Conservation (phyloP, 1,140 invertebrate species). For the Drosophila pseudoobscura region DNA sequence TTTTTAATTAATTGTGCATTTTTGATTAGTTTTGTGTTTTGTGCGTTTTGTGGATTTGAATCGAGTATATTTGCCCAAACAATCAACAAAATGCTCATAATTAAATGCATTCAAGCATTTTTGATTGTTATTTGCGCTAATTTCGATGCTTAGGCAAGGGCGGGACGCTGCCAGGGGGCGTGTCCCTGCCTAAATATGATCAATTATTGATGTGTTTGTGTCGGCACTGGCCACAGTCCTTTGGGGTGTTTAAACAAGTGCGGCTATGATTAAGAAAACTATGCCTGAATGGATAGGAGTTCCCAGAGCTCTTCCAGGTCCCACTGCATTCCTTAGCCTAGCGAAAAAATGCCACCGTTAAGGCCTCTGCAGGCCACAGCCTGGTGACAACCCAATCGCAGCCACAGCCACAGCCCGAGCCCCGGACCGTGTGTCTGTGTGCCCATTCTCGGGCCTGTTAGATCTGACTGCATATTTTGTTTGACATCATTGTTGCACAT, state of each 20-base stretch:
- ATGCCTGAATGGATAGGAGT: neutral
- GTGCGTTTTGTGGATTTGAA: conserved; percentile 43
- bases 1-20: conserved; percentile 78
- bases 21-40: conserved; percentile 66
- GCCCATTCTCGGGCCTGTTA: conserved; percentile 7
- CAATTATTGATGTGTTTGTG: conserved; percentile 64
- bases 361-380: conserved; percentile 10
- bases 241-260: conserved; percentile 34
- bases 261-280: conserved; percentile 19
- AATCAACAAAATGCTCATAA: conserved; percentile 66
- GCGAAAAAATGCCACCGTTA: neutral
- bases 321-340: neutral
- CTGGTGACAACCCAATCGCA: conserved; percentile 33
- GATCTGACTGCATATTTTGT: conserved; percentile 53
- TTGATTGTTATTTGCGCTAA: conserved; percentile 76
- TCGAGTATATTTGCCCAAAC: conserved; percentile 57
- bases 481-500: conserved; percentile 57
- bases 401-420: neutral
- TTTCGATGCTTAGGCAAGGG: conserved; percentile 61
- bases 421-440: conserved; percentile 29
- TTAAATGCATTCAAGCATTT: conserved; percentile 82
- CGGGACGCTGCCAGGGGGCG: conserved; percentile 5
- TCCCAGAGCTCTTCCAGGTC: neutral
- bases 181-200: conserved; percentile 35
- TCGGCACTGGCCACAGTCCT: conserved; percentile 24